Evolutionary conservation across 2,113 vertebrate species (phyloP).

Genomic region (Rynchops niger): DNA sequence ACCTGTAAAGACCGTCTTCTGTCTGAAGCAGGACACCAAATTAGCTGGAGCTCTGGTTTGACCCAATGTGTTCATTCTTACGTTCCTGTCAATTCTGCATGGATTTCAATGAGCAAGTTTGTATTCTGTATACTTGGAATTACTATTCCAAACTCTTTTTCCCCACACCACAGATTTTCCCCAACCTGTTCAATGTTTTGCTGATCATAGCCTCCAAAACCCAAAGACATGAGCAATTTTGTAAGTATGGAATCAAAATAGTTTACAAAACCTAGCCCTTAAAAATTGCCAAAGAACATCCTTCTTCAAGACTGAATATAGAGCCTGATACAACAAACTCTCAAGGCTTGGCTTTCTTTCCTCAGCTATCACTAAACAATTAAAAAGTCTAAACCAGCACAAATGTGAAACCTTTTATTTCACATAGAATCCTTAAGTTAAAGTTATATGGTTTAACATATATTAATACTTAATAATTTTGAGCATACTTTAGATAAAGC

Average conservation of each 20-base stretch:
- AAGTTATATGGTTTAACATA: not conserved
- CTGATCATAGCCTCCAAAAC: not conserved
- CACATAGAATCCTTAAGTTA: not conserved
- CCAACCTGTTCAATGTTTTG: not conserved
- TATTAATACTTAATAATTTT: not conserved
- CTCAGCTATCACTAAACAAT: not conserved
- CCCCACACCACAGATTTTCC: not conserved
- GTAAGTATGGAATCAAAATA: not conserved
- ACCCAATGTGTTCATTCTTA: not conserved
- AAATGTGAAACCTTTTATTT: not conserved
- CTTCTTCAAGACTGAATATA: not conserved
- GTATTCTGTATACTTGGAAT: not conserved
- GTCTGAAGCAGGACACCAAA: not conserved
- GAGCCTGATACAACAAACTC: not conserved
- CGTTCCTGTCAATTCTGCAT: accelerated
- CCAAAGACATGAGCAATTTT: not conserved
- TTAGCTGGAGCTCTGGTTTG: not conserved
- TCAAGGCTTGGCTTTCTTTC: not conserved
- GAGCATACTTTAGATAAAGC: not conserved
- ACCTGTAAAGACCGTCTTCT: not conserved
- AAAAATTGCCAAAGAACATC: not conserved
- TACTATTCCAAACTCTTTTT: not conserved
- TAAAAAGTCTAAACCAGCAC: not conserved
- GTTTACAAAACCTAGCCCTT: not conserved
- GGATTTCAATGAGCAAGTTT: not conserved